Conservation (phyloP, 1,140 invertebrate species). For the Papilio dardanus region DNA sequence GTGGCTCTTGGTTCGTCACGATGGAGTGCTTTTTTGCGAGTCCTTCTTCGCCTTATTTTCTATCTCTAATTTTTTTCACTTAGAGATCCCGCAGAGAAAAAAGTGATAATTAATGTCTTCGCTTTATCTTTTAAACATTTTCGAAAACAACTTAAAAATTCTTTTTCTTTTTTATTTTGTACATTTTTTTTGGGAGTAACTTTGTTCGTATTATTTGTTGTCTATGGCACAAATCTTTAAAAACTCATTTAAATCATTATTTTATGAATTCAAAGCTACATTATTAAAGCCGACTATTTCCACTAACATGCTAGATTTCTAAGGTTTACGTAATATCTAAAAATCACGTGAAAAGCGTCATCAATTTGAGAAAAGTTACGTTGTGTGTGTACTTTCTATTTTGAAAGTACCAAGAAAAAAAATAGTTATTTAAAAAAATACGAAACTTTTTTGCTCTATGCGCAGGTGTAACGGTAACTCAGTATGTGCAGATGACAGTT, state of each 20-base stretch:
- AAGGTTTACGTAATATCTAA: neutral
- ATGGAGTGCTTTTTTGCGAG: slow-evolving; percentile 61
- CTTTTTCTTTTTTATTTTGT: neutral
- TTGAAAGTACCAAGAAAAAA: too few relatives aligned
- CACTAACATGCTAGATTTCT: neutral
- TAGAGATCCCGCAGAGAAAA: slow-evolving; percentile 37
- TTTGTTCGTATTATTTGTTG: neutral
- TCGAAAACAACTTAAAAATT: slow-evolving; percentile 13
- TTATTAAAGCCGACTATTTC: neutral
- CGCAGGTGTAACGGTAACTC: neutral
- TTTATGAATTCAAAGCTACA: neutral
- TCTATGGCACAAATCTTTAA: neutral
- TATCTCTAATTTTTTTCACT: slow-evolving; percentile 47
- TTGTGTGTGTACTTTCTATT: neutral
- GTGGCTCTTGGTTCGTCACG: slow-evolving; percentile 64
- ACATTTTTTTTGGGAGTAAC: neutral
- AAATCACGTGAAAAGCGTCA: neutral
- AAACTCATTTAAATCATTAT: neutral
- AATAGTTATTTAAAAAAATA: neutral
- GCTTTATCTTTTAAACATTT: slow-evolving; percentile 38
- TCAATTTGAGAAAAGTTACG: neutral
- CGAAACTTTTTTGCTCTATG: neutral
- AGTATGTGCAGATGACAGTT: slow-evolving; percentile 45
- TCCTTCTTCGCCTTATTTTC: slow-evolving; percentile 51
- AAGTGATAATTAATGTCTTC: slow-evolving; percentile 38